A percentile compares a stretch with the other conserved stretches of the same genome.
These are phyloP conservation scores for Corydoras maculifer DNA, from an alignment of 2,113 vertebrate genomes.

Conservation along the genomic window DNA sequence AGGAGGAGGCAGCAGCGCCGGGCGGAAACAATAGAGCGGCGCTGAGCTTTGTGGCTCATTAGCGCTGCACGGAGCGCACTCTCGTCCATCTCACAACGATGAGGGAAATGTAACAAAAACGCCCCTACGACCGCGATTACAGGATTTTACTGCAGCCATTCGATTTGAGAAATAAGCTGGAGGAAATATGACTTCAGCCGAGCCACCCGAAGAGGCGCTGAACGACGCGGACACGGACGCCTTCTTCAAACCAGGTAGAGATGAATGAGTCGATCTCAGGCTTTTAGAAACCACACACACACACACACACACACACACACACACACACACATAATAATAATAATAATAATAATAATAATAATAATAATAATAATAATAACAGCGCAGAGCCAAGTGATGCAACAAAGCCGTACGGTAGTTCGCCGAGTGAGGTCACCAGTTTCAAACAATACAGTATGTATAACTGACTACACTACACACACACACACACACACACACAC, in stretches of 20 bases:
- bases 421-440: background rate
- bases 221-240: slow-evolving; percentile 79
- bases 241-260: slow-evolving; percentile 81
- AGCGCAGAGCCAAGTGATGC: too few species aligned
- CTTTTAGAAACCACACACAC: too few species aligned
- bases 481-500: background rate
- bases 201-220: slow-evolving; percentile 77
- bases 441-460: background rate
- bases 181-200: slow-evolving; percentile 74
- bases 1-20: slow-evolving; percentile 28
- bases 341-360: too few species aligned
- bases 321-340: too few species aligned
- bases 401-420: too few species aligned
- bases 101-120: slow-evolving; percentile 31
- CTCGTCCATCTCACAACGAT: slow-evolving; percentile 31
- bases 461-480: background rate
- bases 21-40: slow-evolving; percentile 53
- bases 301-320: too few species aligned
- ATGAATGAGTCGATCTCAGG: background rate
- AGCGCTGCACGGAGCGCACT: slow-evolving; percentile 30
- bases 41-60: slow-evolving; percentile 38
- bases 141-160: slow-evolving; percentile 41
- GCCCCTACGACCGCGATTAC: slow-evolving; percentile 25
- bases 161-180: slow-evolving; percentile 27
- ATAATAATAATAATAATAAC: too few species aligned